These are phyloP conservation scores for Pangasius djambal DNA, from an alignment of 2,797 vertebrate genomes.

Conservation along the genomic window DNA sequence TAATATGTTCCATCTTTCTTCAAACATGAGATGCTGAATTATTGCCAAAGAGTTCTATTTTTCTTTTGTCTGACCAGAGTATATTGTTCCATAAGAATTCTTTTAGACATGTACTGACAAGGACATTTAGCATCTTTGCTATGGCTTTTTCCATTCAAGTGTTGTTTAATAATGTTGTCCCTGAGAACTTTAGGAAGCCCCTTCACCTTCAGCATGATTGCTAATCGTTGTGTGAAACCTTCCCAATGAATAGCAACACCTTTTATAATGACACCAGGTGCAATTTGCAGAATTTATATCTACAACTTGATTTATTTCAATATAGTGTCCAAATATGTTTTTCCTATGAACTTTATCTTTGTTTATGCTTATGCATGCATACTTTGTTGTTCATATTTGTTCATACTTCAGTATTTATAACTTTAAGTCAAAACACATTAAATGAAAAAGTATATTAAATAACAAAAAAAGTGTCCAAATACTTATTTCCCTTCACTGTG, in stretches of 20 bases:
- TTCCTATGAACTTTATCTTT: not conserved
- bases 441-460: not conserved
- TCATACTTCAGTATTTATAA: not conserved
- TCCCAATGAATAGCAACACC: not conserved
- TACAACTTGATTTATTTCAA: not conserved
- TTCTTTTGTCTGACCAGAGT: not conserved
- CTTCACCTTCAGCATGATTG: not conserved
- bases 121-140: too few species aligned
- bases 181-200: not conserved
- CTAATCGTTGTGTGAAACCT: too few species aligned
- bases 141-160: too few species aligned
- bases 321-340: not conserved
- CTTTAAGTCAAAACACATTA: not conserved
- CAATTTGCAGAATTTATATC: not conserved
- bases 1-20: not conserved
- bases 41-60: not conserved
- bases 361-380: not conserved
- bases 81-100: not conserved
- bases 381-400: not conserved
- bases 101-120: too few species aligned
- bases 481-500: not conserved
- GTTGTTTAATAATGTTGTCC: not conserved
- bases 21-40: not conserved
- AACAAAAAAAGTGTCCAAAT: not conserved
- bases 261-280: not conserved